A percentile compares a stretch with the other conserved stretches of the same genome.
Evolutionary conservation across 2,797 vertebrate species (phyloP).

Genomic region (Anabacerthia variegaticeps): DNA sequence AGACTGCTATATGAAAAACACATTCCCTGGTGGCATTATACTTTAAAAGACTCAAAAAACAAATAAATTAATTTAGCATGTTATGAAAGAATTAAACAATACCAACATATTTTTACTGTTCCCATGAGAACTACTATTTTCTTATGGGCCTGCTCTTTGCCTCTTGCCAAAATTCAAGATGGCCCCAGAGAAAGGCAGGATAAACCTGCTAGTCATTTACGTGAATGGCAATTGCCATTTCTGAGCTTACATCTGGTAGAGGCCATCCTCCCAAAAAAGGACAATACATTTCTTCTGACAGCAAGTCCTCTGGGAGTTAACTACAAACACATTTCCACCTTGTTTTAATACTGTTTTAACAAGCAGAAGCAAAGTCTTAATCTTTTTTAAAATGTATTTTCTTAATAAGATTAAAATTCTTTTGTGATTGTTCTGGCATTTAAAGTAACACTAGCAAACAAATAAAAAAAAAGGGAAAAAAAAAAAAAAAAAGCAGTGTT

Average conservation of each 20-base stretch:
- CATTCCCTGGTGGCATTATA: conserved; percentile 58
- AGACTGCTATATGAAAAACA: conserved; percentile 71
- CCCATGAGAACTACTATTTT: conserved; percentile 25
- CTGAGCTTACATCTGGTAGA: not conserved
- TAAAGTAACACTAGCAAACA: not conserved
- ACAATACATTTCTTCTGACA: conserved; percentile 2
- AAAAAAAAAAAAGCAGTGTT: not conserved
- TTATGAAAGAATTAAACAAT: conserved; percentile 70
- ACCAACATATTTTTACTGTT: conserved; percentile 53
- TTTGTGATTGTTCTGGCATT: not conserved
- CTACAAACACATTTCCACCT: not conserved
- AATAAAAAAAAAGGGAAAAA: too few relatives aligned
- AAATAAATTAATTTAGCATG: conserved; percentile 72
- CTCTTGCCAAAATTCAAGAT: conserved; percentile 50
- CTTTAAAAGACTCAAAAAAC: conserved; percentile 67
- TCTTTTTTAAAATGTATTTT: not conserved
- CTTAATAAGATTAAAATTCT: not conserved
- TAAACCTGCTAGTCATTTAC: conserved; percentile 50
- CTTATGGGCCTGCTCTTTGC: conserved; percentile 45
- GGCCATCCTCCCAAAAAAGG: conserved; percentile 17
- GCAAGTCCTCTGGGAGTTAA: not conserved
- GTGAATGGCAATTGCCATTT: conserved; percentile 12
- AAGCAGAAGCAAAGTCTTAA: not conserved
- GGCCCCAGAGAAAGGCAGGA: conserved; percentile 23
- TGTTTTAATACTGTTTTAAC: not conserved